These are phyloP conservation scores for Caenorhabditis sp. DNA, from an alignment of 2,888 invertebrate genomes.

Conservation along the genomic window DNA sequence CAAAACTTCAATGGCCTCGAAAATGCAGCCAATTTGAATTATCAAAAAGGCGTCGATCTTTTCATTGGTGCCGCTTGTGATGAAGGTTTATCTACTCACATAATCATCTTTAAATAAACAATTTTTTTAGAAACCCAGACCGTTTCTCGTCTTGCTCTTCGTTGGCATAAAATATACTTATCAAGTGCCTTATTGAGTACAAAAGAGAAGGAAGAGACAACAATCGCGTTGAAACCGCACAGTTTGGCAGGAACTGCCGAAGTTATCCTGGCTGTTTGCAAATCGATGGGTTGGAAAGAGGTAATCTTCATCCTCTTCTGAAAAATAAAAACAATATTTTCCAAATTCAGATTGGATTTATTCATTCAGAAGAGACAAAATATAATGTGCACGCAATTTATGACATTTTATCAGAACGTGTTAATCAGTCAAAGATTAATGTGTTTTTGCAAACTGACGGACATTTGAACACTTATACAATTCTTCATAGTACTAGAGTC, in stretches of 20 bases:
- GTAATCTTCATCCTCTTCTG: too few species aligned
- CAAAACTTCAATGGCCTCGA: conserved; percentile 55
- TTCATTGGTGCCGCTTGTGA: conserved; percentile 50
- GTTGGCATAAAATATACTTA: conserved; percentile 47
- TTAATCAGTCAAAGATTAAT: conserved; percentile 18
- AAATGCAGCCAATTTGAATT: conserved; percentile 47
- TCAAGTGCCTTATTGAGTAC: conserved; percentile 32
- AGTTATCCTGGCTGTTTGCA: conserved; percentile 23
- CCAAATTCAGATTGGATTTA: conserved; percentile 31
- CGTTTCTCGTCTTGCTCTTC: conserved; percentile 38
- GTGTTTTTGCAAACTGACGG: conserved; percentile 34
- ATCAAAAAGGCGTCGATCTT: conserved; percentile 43
- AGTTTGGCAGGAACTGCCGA: conserved; percentile 33
- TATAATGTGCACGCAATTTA: conserved; percentile 36
- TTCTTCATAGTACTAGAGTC: conserved; percentile 29
- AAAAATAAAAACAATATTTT: too few species aligned
- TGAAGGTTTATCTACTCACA: conserved; percentile 22
- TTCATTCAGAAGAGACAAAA: conserved; percentile 36
- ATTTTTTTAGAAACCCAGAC: conserved; percentile 43
- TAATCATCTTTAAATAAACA: neutral
- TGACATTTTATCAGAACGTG: conserved; percentile 12
- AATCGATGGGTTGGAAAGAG: conserved; percentile 40
- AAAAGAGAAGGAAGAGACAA: conserved; percentile 35
- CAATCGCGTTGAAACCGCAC: conserved; percentile 42
- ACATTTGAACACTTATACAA: conserved; percentile 18